Base-by-base conservation (phyloP, 2,797 vertebrate genomes). In the Cyprinella venusta region DNA sequence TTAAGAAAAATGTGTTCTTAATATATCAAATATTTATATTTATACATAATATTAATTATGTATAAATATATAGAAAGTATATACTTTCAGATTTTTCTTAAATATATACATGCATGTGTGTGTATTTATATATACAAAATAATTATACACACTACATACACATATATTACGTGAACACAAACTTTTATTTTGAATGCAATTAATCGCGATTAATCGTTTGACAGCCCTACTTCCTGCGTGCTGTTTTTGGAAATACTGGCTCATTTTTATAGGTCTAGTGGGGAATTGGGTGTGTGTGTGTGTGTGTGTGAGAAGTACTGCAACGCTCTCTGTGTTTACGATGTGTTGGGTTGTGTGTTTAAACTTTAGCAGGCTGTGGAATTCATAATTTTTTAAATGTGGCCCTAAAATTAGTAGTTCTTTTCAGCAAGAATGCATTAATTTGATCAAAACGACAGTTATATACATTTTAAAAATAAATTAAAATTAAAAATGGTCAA, bases 281-380 rank as follows among this genome's bases (percentile, higher is more conserved):
- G 63, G 61, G 33, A 67, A 24, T 45, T 65, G 71, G 16, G 48
- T 38, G 48, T 42, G 24, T 52, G 24, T 52, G 45, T 75, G 71
- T 48, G 15, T 40, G 48, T 42, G 24, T 54, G 24, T 54, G 45
- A 54, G 71, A 42, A 52, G 48, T 42, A 30, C 18, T 64, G 45
- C 45, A 24, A 70, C n/a, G 40, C 63, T 69, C 65, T 36, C 65
- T 9, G 59, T 86, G 69, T 85, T 86, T 86, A 45, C 15, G 42
- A 15, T 48, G 13, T 84, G 80, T 71, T 61, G 80, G 40, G 76
- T 36, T 86, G 38, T 38, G 56, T 63, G 68, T 74, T 83, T 83
- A 38, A 86, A 81, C 79, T 74, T 21, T 1, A 15, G 19, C 26
- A 26, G 68, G 54, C 24, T 54, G 71, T 30, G 64, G 79, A 70